phyloP scores from a whole-genome alignment of 2,113 vertebrate species.

The Pseudolaguvia tuberculata region DNA sequence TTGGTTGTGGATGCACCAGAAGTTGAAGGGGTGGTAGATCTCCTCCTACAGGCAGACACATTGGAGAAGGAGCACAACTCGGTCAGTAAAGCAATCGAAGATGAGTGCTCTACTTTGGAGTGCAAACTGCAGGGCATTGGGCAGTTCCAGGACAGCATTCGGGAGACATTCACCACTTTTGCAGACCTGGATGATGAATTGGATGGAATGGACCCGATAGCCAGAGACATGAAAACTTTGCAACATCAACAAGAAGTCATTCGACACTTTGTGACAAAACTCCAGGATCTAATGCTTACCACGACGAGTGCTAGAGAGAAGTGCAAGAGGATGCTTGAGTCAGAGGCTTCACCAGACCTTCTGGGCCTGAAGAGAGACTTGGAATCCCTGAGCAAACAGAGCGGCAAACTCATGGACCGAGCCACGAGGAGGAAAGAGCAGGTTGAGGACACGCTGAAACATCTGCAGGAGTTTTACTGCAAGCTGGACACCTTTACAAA shows the following conservation, averaged over 20 bases:
- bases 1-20: slow-evolving; percentile 80
- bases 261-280: slow-evolving; percentile 76
- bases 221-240: slow-evolving; percentile 71
- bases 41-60: slow-evolving; percentile 78
- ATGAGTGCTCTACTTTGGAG: slow-evolving; percentile 81
- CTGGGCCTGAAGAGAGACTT: slow-evolving; percentile 87
- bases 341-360: slow-evolving; percentile 86
- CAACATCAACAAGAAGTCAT: slow-evolving; percentile 77
- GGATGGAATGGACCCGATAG: slow-evolving; percentile 86
- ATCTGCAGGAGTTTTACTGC: slow-evolving; percentile 77
- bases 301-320: slow-evolving; percentile 79
- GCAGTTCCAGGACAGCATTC: slow-evolving; percentile 91
- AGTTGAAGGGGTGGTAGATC: slow-evolving; percentile 78
- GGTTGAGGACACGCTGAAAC: slow-evolving; percentile 71
- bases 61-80: slow-evolving; percentile 74
- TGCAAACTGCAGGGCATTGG: slow-evolving; percentile 92
- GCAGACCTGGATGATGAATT: slow-evolving; percentile 94
- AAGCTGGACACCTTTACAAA: slow-evolving; percentile 71
- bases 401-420: slow-evolving; percentile 87
- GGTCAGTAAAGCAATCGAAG: slow-evolving; percentile 76
- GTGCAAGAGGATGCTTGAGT: slow-evolving; percentile 86
- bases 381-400: slow-evolving; percentile 90
- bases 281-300: slow-evolving; percentile 79
- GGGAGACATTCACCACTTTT: slow-evolving; percentile 91
- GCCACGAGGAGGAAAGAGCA: slow-evolving; percentile 78